phyloP scores from a whole-genome alignment of 2,113 vertebrate species.

The Trichechus manatus region DNA sequence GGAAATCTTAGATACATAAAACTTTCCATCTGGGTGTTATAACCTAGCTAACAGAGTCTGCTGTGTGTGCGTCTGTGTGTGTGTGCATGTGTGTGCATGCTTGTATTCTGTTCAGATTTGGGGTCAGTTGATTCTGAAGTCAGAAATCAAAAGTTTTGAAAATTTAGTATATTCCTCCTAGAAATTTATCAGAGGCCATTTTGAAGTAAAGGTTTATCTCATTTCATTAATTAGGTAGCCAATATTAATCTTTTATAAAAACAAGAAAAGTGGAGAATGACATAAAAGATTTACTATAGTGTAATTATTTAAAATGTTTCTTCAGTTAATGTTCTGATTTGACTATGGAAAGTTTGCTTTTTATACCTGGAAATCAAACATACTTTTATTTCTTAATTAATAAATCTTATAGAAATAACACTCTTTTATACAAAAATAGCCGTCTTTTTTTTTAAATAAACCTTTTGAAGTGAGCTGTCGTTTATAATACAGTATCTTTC shows the following conservation, averaged over 20 bases:
- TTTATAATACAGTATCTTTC: slow-evolving; percentile 52
- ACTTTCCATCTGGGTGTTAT: not conserved
- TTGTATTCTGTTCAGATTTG: not conserved
- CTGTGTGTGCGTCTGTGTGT: accelerated
- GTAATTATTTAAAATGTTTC: slow-evolving; percentile 4
- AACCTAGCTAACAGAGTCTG: not conserved
- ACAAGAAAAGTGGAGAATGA: not conserved
- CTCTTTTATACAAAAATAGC: not conserved
- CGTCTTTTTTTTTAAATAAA: not conserved
- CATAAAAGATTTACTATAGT: not conserved
- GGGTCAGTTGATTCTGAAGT: not conserved
- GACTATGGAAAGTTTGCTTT: not conserved
- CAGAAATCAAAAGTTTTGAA: slow-evolving; percentile 8
- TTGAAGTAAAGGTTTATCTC: not conserved
- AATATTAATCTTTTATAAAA: slow-evolving; percentile 15
- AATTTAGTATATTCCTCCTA: slow-evolving; percentile 12
- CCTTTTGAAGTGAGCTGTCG: not conserved
- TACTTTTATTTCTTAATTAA: slow-evolving; percentile 8
- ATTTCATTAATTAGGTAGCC: slow-evolving; percentile 31
- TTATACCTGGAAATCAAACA: slow-evolving; percentile 17
- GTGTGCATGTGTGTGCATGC: not conserved
- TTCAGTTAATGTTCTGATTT: slow-evolving; percentile 47
- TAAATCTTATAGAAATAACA: slow-evolving; percentile 33
- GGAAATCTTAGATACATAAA: not conserved
- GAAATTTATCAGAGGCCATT: not conserved